phyloP scores from a whole-genome alignment of 2,888 invertebrate genomes.

The Dicyrtoma fusca region DNA sequence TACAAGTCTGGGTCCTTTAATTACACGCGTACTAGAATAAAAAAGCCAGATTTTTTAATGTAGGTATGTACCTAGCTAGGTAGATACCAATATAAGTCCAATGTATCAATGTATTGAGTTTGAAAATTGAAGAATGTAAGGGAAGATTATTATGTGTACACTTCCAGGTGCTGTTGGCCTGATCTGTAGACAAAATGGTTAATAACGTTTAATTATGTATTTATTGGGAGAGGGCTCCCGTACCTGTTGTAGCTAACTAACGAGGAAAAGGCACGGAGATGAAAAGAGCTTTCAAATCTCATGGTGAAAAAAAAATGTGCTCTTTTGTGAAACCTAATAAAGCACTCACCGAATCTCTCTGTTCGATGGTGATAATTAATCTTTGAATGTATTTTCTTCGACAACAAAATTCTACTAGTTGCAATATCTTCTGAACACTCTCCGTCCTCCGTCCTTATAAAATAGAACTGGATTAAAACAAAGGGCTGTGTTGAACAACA shows the following conservation, averaged over 20 bases:
- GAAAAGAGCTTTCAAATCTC: conserved; percentile 28
- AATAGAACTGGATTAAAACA: conserved; percentile 3
- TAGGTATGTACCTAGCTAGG: no score
- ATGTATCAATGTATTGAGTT: no score
- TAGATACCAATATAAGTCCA: no score
- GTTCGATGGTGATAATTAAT: conserved; percentile 27
- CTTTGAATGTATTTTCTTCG: conserved; percentile 8
- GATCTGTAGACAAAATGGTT: no score
- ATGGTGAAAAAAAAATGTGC: not conserved
- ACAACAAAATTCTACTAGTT: conserved; percentile 17
- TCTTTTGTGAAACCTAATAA: conserved; percentile 34
- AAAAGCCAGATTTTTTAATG: no score
- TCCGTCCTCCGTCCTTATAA: not conserved
- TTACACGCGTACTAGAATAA: no score
- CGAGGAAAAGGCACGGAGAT: conserved; percentile 7
- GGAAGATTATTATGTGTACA: no score
- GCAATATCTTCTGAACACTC: not conserved
- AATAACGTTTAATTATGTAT: no score
- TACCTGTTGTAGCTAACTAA: not conserved
- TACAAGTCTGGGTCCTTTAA: no score
- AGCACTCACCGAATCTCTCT: conserved; percentile 23
- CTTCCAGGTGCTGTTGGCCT: no score
- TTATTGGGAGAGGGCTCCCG: not conserved
- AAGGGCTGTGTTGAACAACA: not conserved
- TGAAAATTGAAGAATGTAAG: no score